Conservation (phyloP, 2,113 vertebrate species). For the Clarias magur region DNA sequence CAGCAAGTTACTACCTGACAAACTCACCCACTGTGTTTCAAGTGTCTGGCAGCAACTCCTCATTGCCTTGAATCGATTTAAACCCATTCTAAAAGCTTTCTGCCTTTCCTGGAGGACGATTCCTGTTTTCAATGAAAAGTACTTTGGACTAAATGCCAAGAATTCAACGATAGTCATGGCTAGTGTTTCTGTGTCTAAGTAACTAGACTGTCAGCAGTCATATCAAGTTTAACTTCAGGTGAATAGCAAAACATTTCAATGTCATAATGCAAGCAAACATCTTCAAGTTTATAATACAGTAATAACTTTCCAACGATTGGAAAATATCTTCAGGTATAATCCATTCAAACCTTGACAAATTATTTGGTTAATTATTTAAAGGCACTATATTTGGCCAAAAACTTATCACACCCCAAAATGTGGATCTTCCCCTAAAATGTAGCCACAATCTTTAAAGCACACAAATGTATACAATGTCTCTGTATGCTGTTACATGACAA, state of each 20-base stretch:
- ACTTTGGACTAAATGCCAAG: conserved; percentile 4
- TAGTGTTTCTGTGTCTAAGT: neutral
- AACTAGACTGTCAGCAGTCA: neutral
- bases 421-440: neutral
- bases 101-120: neutral
- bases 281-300: neutral
- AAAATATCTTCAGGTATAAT: neutral
- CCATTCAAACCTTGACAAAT: neutral
- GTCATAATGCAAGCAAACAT: neutral
- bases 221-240: neutral
- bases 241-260: neutral
- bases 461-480: neutral
- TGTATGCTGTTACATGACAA: neutral
- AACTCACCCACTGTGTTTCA: neutral
- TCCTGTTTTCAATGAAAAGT: neutral
- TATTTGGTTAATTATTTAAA: neutral
- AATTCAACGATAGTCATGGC: conserved; percentile 4
- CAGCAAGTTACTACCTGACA: conserved; percentile 27
- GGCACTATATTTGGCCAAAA: neutral
- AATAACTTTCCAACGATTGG: neutral
- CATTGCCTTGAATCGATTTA: neutral
- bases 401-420: neutral
- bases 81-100: neutral
- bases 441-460: neutral
- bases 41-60: neutral